Percentiles rank a stretch among this genome's conserved stretches.
phyloP scores from a whole-genome alignment of 2,797 vertebrate species.

The Melanotaenia trifasciata region DNA sequence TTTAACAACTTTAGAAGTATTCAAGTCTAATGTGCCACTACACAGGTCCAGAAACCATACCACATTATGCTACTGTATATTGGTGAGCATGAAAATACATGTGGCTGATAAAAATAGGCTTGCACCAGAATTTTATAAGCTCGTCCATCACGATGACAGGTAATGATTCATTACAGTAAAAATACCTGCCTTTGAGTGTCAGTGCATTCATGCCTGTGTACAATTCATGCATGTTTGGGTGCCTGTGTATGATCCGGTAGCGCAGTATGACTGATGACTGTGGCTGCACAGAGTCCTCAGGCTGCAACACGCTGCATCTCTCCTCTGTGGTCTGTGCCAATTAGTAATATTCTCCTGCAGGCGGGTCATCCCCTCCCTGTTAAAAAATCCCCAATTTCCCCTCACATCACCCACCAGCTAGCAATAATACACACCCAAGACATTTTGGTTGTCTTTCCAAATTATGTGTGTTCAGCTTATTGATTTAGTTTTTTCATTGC shows the following conservation, averaged over 20 bases:
- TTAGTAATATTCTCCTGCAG: slow-evolving; percentile 72
- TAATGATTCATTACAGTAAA: slow-evolving; percentile 63
- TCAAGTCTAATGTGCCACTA: neutral
- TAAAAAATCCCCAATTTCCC: slow-evolving; percentile 49
- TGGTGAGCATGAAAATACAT: slow-evolving; percentile 26
- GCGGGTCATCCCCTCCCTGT: slow-evolving; percentile 57
- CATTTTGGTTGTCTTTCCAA: slow-evolving; percentile 48
- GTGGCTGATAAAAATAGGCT: slow-evolving; percentile 64
- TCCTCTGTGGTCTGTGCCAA: slow-evolving; percentile 69
- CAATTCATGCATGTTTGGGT: slow-evolving; percentile 50
- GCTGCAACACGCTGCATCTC: slow-evolving; percentile 54
- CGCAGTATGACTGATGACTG: slow-evolving; percentile 73
- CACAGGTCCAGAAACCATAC: neutral
- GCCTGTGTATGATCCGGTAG: slow-evolving; percentile 41
- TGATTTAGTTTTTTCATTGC: slow-evolving; percentile 44
- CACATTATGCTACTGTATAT: neutral
- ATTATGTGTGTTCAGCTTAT: slow-evolving; percentile 51
- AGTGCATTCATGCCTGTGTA: slow-evolving; percentile 31
- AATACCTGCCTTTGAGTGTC: slow-evolving; percentile 22
- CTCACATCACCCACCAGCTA: slow-evolving; percentile 39
- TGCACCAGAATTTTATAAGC: slow-evolving; percentile 30
- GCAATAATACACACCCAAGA: slow-evolving; percentile 49
- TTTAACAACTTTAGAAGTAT: neutral
- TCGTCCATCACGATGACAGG: slow-evolving; percentile 58
- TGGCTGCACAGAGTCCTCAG: slow-evolving; percentile 60